Percentiles rank a stretch among this genome's conserved stretches.
These are phyloP conservation scores for Lasaia peninsularis DNA, from an alignment of 1,140 invertebrate species.

Conservation along the genomic window DNA sequence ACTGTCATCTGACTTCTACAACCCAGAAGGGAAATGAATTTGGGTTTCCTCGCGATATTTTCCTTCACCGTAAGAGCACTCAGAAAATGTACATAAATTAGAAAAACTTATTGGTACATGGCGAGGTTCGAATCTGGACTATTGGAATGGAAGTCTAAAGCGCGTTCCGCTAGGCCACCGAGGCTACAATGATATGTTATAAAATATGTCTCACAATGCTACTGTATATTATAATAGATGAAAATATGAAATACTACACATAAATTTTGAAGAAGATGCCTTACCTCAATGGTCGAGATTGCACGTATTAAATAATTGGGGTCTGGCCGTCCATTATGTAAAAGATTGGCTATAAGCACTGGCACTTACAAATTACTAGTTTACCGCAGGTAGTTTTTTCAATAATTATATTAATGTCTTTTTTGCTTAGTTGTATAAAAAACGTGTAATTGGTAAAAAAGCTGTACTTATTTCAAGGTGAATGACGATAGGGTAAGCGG, in stretches of 20 bases:
- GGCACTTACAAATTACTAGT: conserved; percentile 31
- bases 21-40: no score
- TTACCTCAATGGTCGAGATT: conserved; percentile 25
- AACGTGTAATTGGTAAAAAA: conserved; percentile 6
- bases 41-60: no score
- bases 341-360: conserved; percentile 32
- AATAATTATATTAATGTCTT: conserved; percentile 15
- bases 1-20: no score
- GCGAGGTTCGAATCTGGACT: no score
- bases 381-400: conserved; percentile 22
- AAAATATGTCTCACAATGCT: not conserved
- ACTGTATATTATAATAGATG: not conserved
- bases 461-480: conserved; percentile 1
- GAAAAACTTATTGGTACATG: no score
- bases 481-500: not conserved
- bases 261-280: conserved; percentile 9
- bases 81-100: no score
- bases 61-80: no score
- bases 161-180: no score
- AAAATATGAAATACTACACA: not conserved
- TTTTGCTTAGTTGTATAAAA: conserved; percentile 2
- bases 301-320: conserved; percentile 38
- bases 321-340: conserved; percentile 29
- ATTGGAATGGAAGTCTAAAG: no score
- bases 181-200: no score